These are phyloP conservation scores for Eristalis intricaria DNA, from an alignment of 2,888 invertebrate species.

Conservation along the genomic window DNA sequence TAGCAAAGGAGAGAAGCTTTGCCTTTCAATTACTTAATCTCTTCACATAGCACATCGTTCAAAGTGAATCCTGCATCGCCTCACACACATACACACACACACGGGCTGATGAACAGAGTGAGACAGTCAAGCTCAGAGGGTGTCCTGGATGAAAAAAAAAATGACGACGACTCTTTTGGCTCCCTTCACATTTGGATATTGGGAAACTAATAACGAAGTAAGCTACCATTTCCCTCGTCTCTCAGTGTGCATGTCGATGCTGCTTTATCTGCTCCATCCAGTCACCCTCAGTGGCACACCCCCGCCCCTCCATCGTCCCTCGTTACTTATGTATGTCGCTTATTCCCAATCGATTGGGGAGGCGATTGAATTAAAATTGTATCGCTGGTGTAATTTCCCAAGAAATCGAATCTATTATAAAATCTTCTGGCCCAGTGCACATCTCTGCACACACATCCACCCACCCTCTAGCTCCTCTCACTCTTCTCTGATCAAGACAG, in stretches of 20 bases:
- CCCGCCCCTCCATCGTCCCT: not conserved
- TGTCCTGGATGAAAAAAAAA: not conserved
- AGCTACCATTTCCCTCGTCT: not conserved
- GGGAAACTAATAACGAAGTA: slow-evolving; percentile 39
- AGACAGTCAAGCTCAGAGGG: not conserved
- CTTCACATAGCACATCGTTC: slow-evolving; percentile 52
- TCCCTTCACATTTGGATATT: slow-evolving; percentile 40
- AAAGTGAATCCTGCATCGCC: slow-evolving; percentile 30
- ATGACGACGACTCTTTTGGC: not conserved
- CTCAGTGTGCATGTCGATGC: not conserved
- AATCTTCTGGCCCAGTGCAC: slow-evolving; percentile 64
- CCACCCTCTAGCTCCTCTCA: not conserved
- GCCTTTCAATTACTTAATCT: slow-evolving; percentile 65
- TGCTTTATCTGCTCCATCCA: slow-evolving; percentile 1
- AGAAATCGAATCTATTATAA: slow-evolving; percentile 70
- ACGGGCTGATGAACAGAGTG: not conserved
- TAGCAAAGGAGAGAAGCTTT: slow-evolving; percentile 37
- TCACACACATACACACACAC: slow-evolving; percentile 2
- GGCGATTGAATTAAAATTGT: slow-evolving; percentile 68
- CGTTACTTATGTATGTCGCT: not conserved
- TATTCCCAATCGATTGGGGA: slow-evolving; percentile 46
- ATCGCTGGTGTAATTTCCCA: slow-evolving; percentile 69
- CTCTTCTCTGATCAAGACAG: not conserved
- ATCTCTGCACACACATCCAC: slow-evolving; percentile 23
- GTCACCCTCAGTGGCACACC: not conserved